phyloP scores from a whole-genome alignment of 2,797 vertebrate species.

The Alfaro cultratus region DNA sequence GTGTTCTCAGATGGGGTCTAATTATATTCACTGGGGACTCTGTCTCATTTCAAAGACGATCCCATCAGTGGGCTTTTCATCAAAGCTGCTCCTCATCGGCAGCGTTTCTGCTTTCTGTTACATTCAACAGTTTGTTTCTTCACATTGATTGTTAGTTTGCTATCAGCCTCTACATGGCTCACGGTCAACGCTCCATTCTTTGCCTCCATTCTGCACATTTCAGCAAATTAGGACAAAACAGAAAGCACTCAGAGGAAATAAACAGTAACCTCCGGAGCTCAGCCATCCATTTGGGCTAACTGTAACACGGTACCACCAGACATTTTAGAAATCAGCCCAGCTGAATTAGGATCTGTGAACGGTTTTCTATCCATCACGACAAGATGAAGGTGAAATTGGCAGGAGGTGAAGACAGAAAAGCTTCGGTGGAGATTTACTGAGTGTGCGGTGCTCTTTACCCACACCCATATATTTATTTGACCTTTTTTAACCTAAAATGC shows the following conservation, averaged over 20 bases:
- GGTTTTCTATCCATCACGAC: conserved; percentile 45
- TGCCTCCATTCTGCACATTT: conserved; percentile 23
- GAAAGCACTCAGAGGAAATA: conserved; percentile 70
- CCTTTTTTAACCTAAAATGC: conserved; percentile 33
- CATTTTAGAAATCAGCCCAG: conserved; percentile 47
- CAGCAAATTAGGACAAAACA: conserved; percentile 48
- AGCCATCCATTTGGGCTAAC: conserved; percentile 49
- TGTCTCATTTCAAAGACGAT: conserved; percentile 34
- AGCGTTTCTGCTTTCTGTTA: background rate
- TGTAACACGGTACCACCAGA: conserved; percentile 11
- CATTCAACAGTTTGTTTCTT: background rate
- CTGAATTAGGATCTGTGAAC: conserved; percentile 42
- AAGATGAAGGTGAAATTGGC: conserved; percentile 38
- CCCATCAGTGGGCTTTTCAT: background rate
- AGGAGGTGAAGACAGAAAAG: conserved; percentile 20
- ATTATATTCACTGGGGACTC: conserved; percentile 42
- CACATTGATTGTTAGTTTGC: background rate
- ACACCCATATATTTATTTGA: conserved; percentile 45
- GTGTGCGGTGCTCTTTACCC: conserved; percentile 12
- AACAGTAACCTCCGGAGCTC: conserved; percentile 40
- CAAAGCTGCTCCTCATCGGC: background rate
- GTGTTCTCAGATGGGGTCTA: conserved; percentile 52
- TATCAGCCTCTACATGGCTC: background rate
- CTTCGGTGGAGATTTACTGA: conserved; percentile 15
- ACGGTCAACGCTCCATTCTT: conserved; percentile 5